Evolutionary conservation across 2,888 invertebrate species (phyloP), one percentile per base, ranked within the genome.

Genomic region (Lasioglossum calceatum): DNA sequence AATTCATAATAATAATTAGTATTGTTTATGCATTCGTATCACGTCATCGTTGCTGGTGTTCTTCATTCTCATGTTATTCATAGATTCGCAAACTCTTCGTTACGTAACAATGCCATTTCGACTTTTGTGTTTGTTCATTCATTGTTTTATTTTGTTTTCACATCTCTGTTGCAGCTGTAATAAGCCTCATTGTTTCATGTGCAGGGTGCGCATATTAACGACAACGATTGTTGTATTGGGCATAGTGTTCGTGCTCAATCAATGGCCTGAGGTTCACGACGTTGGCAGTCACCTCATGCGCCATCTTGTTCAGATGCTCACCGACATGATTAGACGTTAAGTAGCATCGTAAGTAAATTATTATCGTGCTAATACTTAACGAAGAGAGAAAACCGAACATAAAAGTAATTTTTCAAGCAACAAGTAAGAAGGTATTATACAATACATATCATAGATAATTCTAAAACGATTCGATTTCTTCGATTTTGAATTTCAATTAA

Each of bases 261-360:
- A 98, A 94, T 98, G 98, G 98, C 98, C 98, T 80, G 98, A 98
- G 95, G 97, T 98, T 91, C 96, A 97, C 94, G 98, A 98, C 93
- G 97, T 98, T 90, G 98, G 98, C 36, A 97, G 97, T 89, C 98
- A 98, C 92, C 96, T 98, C 89, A 96, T 98, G 96, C 97, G 97
- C 92, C 96, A 97, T 92, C 96, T 98, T 93, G 98, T 98, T 95
- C 97, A 98, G 96, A 97, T 97, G 93, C 96, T 98, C 89, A 97
- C 97, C 92, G 97, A 97, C 39, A 70, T 70, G 70, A 70, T 70
- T 70, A 70, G 70, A 70, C 70, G 70, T 70, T 94, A 97, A 97
- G 94, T 97, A 96, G 94, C 94, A 95, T 93, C 94, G 94, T 94
- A 92, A 94, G 93, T 93, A 76, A 80, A 77, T 83, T 36, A 81